These are phyloP conservation scores for Caradrina kadenii DNA, from an alignment of 2,888 invertebrate species.

Conservation along the genomic window DNA sequence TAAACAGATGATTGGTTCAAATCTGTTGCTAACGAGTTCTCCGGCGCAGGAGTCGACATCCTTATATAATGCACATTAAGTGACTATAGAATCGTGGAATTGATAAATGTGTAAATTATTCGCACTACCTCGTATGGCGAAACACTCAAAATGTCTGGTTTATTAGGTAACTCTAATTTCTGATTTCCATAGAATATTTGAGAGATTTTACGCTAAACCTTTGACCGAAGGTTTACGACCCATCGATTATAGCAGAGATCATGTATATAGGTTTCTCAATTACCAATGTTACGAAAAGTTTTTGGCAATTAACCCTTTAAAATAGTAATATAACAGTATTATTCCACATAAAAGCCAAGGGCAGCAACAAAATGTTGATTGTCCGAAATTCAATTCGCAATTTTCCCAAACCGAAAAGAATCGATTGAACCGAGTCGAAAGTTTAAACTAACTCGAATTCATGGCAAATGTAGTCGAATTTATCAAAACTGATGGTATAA, in stretches of 20 bases:
- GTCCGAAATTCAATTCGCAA: constrained; percentile 19
- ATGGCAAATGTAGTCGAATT: constrained; percentile 36
- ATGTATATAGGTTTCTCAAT: constrained; percentile 48
- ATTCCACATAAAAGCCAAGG: constrained; percentile 41
- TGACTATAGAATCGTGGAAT: constrained; percentile 28
- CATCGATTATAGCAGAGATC: constrained; percentile 34
- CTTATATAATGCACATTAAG: constrained; percentile 53
- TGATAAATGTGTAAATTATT: constrained; percentile 50
- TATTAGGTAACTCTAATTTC: constrained; percentile 33
- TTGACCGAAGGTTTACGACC: constrained; percentile 20
- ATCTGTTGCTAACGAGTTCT: constrained; percentile 40
- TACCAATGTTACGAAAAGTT: constrained; percentile 45
- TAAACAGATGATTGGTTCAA: constrained; percentile 44
- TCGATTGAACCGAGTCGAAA: constrained; percentile 51
- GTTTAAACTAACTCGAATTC: constrained; percentile 36
- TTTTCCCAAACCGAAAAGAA: constrained; percentile 37
- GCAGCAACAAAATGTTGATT: constrained; percentile 25
- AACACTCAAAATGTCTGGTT: constrained; percentile 23
- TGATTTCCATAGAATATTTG: constrained; percentile 32
- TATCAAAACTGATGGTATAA: constrained; percentile 25
- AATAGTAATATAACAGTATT: constrained; percentile 36
- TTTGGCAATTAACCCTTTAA: constrained; percentile 48
- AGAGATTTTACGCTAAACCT: constrained; percentile 19
- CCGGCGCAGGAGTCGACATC: constrained; percentile 34
- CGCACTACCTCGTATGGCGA: constrained; percentile 39